phyloP scores from a whole-genome alignment of 2,888 invertebrate species.

The Pollenia labialis region DNA sequence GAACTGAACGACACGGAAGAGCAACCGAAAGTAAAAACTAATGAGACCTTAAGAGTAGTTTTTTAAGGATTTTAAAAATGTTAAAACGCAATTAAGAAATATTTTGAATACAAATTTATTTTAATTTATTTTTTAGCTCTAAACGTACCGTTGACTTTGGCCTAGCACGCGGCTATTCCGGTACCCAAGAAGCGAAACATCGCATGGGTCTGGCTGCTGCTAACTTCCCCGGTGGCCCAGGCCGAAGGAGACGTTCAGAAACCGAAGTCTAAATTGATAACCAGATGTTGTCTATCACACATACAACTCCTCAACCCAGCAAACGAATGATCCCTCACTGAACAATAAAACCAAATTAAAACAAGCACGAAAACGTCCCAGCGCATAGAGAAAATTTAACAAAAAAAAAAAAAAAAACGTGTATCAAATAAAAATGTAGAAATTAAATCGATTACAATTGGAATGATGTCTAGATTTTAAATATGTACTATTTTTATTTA shows the following conservation, averaged over 20 bases:
- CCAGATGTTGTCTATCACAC: neutral
- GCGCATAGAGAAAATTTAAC: conserved; percentile 19
- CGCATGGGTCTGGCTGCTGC: conserved; percentile 95
- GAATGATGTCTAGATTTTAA: conserved; percentile 68
- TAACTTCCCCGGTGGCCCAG: conserved; percentile 94
- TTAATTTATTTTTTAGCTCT: conserved; percentile 85
- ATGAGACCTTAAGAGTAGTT: too few relatives aligned
- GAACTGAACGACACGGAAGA: too few relatives aligned
- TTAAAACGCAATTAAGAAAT: neutral
- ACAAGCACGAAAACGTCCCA: conserved; percentile 39
- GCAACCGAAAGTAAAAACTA: too few relatives aligned
- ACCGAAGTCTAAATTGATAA: conserved; percentile 80
- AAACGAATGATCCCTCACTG: conserved; percentile 37
- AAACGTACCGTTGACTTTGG: conserved; percentile 95
- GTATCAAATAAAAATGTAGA: conserved; percentile 1
- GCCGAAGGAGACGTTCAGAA: conserved; percentile 91
- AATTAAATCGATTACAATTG: conserved; percentile 5
- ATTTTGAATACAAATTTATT: neutral
- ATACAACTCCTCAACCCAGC: neutral
- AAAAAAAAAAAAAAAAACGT: conserved; percentile 5
- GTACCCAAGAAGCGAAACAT: conserved; percentile 95
- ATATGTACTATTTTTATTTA: conserved; percentile 45
- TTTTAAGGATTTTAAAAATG: neutral
- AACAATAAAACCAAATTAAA: conserved; percentile 39
- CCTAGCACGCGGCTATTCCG: conserved; percentile 94